phyloP scores from a whole-genome alignment of 1,140 invertebrate species.

The Heliconius hermathena region DNA sequence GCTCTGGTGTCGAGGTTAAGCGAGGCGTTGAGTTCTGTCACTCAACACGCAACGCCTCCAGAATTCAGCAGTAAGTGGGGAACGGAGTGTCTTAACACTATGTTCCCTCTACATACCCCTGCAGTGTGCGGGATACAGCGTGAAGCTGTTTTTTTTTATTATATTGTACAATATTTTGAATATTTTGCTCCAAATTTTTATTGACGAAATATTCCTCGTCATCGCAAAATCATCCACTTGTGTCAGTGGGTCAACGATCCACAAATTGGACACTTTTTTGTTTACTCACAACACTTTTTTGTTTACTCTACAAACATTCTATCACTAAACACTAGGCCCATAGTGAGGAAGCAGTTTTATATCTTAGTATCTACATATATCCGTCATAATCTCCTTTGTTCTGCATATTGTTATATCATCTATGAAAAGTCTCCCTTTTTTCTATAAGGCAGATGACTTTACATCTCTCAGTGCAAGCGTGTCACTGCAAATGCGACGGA shows the following conservation, averaged over 20 bases:
- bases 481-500: too few relatives aligned
- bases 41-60: too few relatives aligned
- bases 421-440: too few relatives aligned
- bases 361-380: background rate
- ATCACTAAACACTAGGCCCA: background rate
- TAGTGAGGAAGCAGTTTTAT: background rate
- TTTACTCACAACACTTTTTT: constrained; percentile 48
- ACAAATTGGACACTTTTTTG: constrained; percentile 39
- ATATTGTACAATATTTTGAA: background rate
- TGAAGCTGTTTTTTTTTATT: too few relatives aligned
- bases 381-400: background rate
- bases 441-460: too few relatives aligned
- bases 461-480: too few relatives aligned
- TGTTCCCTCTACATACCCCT: too few relatives aligned
- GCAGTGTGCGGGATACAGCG: too few relatives aligned
- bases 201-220: constrained; percentile 13
- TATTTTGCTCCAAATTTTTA: constrained; percentile 21
- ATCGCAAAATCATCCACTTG: constrained; percentile 11
- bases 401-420: background rate
- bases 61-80: too few relatives aligned
- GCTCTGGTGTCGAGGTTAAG: too few relatives aligned
- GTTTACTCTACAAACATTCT: constrained; percentile 52
- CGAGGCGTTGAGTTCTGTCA: too few relatives aligned
- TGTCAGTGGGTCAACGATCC: constrained; percentile 39
- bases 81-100: too few relatives aligned